Evolutionary conservation across 2,797 vertebrate genomes (phyloP).

Genomic region (Buceros bicornis): DNA sequence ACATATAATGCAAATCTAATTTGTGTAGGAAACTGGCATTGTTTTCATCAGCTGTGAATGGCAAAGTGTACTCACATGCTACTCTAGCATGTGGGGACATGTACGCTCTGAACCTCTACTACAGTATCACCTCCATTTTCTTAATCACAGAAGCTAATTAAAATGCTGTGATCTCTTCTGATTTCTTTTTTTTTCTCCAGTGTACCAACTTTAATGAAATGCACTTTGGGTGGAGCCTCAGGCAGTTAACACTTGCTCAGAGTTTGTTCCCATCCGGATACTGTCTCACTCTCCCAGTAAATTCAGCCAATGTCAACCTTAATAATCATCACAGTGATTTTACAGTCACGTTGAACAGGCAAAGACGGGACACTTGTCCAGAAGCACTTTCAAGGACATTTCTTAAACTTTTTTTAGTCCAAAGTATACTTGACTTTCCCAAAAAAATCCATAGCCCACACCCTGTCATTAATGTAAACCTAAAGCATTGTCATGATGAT

Average conservation of each 20-base stretch:
- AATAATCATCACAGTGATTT: not conserved
- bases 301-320: not conserved
- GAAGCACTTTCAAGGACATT: not conserved
- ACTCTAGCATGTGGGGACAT: accelerated
- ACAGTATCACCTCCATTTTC: not conserved
- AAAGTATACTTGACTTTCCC: not conserved
- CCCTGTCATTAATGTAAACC: not conserved
- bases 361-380: not conserved
- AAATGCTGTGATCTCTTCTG: not conserved
- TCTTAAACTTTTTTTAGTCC: not conserved
- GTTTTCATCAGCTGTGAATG: not conserved
- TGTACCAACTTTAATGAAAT: not conserved
- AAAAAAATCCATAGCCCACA: not conserved
- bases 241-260: not conserved
- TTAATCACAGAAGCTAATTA: not conserved
- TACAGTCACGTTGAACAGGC: not conserved
- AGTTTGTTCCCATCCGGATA: not conserved
- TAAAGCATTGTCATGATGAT: not conserved
- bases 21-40: not conserved
- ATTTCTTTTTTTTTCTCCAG: not conserved
- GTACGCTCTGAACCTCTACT: not conserved
- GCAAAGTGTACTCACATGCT: not conserved
- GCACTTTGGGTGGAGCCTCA: not conserved
- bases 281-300: not conserved
- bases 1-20: not conserved